Base-by-base conservation (phyloP, 64 coral and sea anemone species). In the Montipora sp. region DNA sequence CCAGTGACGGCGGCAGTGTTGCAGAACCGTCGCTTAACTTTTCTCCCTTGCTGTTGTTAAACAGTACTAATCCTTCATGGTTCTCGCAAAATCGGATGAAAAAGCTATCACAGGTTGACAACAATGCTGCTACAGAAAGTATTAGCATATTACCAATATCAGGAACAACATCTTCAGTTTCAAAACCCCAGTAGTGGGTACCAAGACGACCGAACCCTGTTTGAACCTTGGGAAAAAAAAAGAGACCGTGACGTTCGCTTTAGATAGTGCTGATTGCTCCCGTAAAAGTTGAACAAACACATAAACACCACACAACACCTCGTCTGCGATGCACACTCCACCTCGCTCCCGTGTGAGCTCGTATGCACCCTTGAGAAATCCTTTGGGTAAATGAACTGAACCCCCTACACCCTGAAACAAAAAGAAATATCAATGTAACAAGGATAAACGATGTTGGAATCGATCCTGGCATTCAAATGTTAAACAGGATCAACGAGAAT, bases 131-230 rank as follows among this genome's bases (percentile, higher is more conserved):
- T 36, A 36, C 36, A 36, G 36, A 36, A 36, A 36, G 36, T 36
- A 36, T 36, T 36, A 36, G 36, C 36, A 36, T 36, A 36, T 36
- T 36, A 98, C 96, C 96, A n/a, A 98, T 98, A 77, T 98, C 97
- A 65, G 97, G 97, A 59, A 96, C 50, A 83, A 96, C 97, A 5
- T 75, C 97, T 53, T 95, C 87, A 81, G 91, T 90, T 44, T 98
- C 83, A 75, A 98, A 98, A 80, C 94, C 94, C 97, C 97, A 98
- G 83, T 94, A 98, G 88, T 93, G 92, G 55, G 90, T 95, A 20
- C 97, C 97, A 59, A 98, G 83, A 43, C 97, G 97, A 81, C 97
- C 97, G 73, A 98, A 98, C 65, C 97, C 97, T 57, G 87, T 91
- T 65, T 98, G 97, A 49, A 96, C 95, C 95, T 96, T 16, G 3